Evolutionary conservation across 1,140 invertebrate species (phyloP).

Genomic region (Diorhabda elongata): DNA sequence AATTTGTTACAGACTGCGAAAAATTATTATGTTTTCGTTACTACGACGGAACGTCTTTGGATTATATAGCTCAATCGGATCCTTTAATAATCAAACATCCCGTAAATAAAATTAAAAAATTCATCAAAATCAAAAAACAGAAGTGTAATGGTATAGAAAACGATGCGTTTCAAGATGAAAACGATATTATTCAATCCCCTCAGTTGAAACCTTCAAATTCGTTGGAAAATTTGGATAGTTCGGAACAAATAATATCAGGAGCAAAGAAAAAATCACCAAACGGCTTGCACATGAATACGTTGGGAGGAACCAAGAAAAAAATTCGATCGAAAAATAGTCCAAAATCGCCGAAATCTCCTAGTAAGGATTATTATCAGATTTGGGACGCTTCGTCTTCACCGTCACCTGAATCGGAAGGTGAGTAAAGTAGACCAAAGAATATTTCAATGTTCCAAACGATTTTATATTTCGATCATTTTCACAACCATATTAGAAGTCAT

Average conservation of each 20-base stretch:
- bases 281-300: slow-evolving; percentile 26
- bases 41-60: slow-evolving; percentile 48
- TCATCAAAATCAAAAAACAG: slow-evolving; percentile 37
- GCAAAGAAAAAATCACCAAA: slow-evolving; percentile 41
- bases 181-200: slow-evolving; percentile 17
- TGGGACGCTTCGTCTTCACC: slow-evolving; percentile 57
- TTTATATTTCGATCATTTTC: too few relatives aligned
- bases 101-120: slow-evolving; percentile 40
- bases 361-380: slow-evolving; percentile 59
- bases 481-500: too few relatives aligned
- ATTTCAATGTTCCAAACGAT: too few relatives aligned
- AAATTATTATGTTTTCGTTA: slow-evolving; percentile 53
- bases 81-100: slow-evolving; percentile 46
- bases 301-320: slow-evolving; percentile 46
- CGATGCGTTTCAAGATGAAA: slow-evolving; percentile 41
- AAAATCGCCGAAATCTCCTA: slow-evolving; percentile 51
- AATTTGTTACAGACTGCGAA: slow-evolving; percentile 41
- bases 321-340: slow-evolving; percentile 34
- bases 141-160: slow-evolving; percentile 44
- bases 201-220: slow-evolving; percentile 40
- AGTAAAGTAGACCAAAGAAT: slow-evolving; percentile 18
- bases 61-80: slow-evolving; percentile 51
- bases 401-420: slow-evolving; percentile 47
- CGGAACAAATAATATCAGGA: slow-evolving; percentile 31
- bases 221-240: slow-evolving; percentile 38